These are phyloP conservation scores for Zosterops japonicus DNA, from an alignment of 2,113 vertebrate species.

Conservation along the genomic window DNA sequence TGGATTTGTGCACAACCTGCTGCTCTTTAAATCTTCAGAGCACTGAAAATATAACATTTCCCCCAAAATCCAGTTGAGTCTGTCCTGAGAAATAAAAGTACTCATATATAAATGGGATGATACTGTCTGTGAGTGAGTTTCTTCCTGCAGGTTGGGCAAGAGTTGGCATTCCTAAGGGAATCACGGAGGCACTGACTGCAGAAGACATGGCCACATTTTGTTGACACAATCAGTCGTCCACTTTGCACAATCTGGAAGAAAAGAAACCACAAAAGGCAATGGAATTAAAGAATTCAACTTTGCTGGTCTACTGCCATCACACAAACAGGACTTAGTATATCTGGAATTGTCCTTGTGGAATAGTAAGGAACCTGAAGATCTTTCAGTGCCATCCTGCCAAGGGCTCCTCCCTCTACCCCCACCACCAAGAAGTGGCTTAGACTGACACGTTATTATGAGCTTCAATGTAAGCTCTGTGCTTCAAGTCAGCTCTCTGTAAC, in stretches of 20 bases:
- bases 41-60: not conserved
- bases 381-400: not conserved
- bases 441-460: too few species aligned
- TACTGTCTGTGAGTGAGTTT: constrained; percentile 90
- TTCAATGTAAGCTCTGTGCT: not conserved
- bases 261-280: not conserved
- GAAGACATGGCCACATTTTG: constrained; percentile 93
- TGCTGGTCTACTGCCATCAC: not conserved
- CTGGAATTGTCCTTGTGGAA: not conserved
- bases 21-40: constrained; percentile 44
- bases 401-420: not conserved
- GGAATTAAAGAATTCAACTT: not conserved
- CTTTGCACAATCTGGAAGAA: constrained; percentile 87
- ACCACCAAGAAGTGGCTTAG: not conserved
- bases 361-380: not conserved
- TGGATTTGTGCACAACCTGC: constrained; percentile 41
- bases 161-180: constrained; percentile 84
- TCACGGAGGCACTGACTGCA: constrained; percentile 95
- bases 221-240: constrained; percentile 90
- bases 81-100: constrained; percentile 41
- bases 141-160: constrained; percentile 93
- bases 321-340: not conserved
- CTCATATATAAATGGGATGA: constrained; percentile 95
- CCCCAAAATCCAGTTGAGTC: constrained; percentile 26
- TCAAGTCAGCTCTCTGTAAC: not conserved